These are phyloP conservation scores for Stenchaetothrips biformis DNA, from an alignment of 2,888 invertebrate genomes.

Conservation along the genomic window DNA sequence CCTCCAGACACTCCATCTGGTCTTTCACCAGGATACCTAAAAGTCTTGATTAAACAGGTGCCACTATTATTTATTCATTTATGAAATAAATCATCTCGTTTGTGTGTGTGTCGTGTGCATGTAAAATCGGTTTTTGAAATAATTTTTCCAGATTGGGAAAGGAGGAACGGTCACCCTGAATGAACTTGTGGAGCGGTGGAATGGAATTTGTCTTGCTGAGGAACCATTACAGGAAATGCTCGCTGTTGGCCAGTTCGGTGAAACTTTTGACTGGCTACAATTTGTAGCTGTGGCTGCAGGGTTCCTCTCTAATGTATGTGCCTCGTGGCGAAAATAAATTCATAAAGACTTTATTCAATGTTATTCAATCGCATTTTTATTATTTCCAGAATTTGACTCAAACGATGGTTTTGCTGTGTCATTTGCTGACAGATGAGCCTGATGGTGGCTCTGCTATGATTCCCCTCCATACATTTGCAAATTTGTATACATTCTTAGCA, in stretches of 20 bases:
- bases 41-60: slow-evolving; percentile 72
- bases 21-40: slow-evolving; percentile 72
- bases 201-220: slow-evolving; percentile 59
- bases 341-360: slow-evolving; percentile 16
- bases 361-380: slow-evolving; percentile 18
- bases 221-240: slow-evolving; percentile 62
- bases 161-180: slow-evolving; percentile 46
- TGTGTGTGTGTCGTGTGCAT: no score
- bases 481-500: slow-evolving; percentile 39
- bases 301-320: slow-evolving; percentile 57
- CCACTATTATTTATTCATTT: slow-evolving; percentile 38
- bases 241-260: slow-evolving; percentile 64
- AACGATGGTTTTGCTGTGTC: slow-evolving; percentile 75
- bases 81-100: slow-evolving; percentile 40
- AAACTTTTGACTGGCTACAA: slow-evolving; percentile 63
- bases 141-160: slow-evolving; percentile 40
- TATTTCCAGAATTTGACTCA: slow-evolving; percentile 61
- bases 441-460: slow-evolving; percentile 78
- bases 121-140: slow-evolving; percentile 35
- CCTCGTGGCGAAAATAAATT: slow-evolving; percentile 16
- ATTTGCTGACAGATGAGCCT: slow-evolving; percentile 74
- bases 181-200: slow-evolving; percentile 54
- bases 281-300: slow-evolving; percentile 71
- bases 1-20: slow-evolving; percentile 64
- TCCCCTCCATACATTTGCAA: slow-evolving; percentile 58